These are phyloP conservation scores for Arion vulgaris DNA, from an alignment of 1,140 invertebrate genomes.

Conservation along the genomic window DNA sequence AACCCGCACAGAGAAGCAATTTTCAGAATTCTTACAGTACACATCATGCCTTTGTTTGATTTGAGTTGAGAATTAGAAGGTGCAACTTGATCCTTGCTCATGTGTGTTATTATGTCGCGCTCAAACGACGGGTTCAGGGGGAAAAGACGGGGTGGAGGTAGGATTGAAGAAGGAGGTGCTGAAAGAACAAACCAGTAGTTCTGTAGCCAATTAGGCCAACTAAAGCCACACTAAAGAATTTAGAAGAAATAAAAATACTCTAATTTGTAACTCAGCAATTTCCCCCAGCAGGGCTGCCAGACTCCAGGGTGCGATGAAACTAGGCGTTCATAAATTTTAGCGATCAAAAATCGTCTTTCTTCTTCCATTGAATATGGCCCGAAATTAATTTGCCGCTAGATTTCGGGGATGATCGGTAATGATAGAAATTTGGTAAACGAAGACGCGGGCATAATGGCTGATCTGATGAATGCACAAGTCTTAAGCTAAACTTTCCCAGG, in stretches of 20 bases:
- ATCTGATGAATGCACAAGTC: not conserved
- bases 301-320: not conserved
- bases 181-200: not conserved
- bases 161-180: too few relatives aligned
- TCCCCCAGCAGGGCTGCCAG: not conserved
- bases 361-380: conserved; percentile 29
- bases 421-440: conserved; percentile 36
- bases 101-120: too few relatives aligned
- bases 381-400: conserved; percentile 28
- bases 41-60: too few relatives aligned
- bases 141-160: not conserved
- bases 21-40: too few relatives aligned
- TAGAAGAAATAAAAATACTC: conserved; percentile 9
- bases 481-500: not conserved
- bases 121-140: not conserved
- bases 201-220: conserved; percentile 27
- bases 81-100: too few relatives aligned
- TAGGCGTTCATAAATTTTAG: conserved; percentile 22
- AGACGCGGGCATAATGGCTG: conserved; percentile 16
- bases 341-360: conserved; percentile 28
- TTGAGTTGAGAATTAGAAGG: too few relatives aligned
- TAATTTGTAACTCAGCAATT: conserved; percentile 35
- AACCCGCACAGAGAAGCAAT: too few relatives aligned
- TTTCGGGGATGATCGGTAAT: conserved; percentile 21
- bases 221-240: not conserved